Conservation (phyloP, 2,888 invertebrate genomes). For the Caenorhabditis zanzibari region DNA sequence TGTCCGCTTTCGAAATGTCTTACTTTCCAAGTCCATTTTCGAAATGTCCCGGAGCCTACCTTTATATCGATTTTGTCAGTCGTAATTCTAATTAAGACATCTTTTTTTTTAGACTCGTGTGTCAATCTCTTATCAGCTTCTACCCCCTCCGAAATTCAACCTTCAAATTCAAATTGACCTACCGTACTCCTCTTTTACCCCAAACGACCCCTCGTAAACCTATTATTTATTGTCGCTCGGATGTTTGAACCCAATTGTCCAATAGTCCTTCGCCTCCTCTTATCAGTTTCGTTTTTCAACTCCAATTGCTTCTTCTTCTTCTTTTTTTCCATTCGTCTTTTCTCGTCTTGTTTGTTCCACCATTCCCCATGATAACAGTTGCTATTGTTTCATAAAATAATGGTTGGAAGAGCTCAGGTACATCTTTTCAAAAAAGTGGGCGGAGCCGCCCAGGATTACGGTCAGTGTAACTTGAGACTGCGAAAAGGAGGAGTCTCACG, state of each 20-base stretch:
- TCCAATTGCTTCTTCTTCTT: conserved; percentile 3
- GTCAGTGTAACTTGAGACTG: conserved; percentile 29
- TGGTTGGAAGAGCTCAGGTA: neutral
- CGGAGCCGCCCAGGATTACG: conserved; percentile 14
- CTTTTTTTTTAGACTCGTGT: too few relatives aligned
- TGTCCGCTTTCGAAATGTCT: too few relatives aligned
- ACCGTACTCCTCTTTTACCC: neutral
- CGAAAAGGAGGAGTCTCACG: conserved; percentile 16
- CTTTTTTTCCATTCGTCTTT: neutral
- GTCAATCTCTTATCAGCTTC: too few relatives aligned
- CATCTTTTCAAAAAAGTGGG: neutral
- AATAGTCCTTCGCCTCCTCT: neutral
- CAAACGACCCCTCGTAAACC: neutral
- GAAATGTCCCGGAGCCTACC: too few relatives aligned
- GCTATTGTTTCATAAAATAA: conserved; percentile 2
- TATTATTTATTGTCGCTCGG: neutral
- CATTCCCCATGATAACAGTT: conserved; percentile 13
- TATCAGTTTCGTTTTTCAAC: conserved; percentile 15
- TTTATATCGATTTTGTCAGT: too few relatives aligned
- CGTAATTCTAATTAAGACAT: too few relatives aligned
- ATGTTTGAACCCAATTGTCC: neutral
- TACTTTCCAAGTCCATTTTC: too few relatives aligned
- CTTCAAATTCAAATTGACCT: neutral
- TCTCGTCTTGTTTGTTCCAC: conserved; percentile 19
- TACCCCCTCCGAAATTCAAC: neutral